These are phyloP conservation scores for Aegithalos caudatus DNA, from an alignment of 2,113 vertebrate species.

Conservation along the genomic window DNA sequence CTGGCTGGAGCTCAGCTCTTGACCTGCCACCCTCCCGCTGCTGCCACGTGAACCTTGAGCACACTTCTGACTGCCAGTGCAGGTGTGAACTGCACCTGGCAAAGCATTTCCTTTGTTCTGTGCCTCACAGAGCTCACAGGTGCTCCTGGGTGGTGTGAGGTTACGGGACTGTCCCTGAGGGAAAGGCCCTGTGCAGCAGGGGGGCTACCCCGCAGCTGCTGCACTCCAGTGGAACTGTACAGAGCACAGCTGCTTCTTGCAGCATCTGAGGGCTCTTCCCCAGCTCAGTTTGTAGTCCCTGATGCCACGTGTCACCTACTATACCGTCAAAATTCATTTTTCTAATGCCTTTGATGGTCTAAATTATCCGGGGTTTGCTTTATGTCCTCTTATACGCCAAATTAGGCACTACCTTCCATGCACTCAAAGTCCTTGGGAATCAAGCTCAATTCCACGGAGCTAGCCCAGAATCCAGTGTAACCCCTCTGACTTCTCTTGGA, in stretches of 20 bases:
- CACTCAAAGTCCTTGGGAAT: background rate
- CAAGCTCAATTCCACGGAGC: rapidly evolving
- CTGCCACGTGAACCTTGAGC: slow-evolving; percentile 12
- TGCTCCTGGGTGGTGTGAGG: slow-evolving; percentile 54
- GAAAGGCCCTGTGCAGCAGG: slow-evolving; percentile 30
- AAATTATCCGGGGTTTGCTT: background rate
- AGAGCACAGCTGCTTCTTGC: background rate
- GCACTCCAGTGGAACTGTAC: background rate
- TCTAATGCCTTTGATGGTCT: background rate
- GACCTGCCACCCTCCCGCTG: background rate
- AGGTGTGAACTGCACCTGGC: slow-evolving; percentile 81
- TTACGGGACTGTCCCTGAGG: slow-evolving; percentile 44
- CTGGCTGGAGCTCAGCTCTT: background rate
- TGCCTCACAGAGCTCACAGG: slow-evolving; percentile 71
- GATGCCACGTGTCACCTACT: background rate
- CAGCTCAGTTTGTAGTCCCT: background rate
- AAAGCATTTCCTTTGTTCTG: slow-evolving; percentile 78
- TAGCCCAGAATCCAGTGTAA: background rate
- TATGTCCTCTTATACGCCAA: background rate
- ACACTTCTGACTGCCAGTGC: slow-evolving; percentile 53
- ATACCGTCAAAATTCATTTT: background rate
- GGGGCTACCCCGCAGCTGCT: background rate
- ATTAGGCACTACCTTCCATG: rapidly evolving
- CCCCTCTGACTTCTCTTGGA: background rate
- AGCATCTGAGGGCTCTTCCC: background rate